These are phyloP conservation scores for Platypus cylindrus DNA, from an alignment of 2,888 invertebrate genomes.

Conservation along the genomic window DNA sequence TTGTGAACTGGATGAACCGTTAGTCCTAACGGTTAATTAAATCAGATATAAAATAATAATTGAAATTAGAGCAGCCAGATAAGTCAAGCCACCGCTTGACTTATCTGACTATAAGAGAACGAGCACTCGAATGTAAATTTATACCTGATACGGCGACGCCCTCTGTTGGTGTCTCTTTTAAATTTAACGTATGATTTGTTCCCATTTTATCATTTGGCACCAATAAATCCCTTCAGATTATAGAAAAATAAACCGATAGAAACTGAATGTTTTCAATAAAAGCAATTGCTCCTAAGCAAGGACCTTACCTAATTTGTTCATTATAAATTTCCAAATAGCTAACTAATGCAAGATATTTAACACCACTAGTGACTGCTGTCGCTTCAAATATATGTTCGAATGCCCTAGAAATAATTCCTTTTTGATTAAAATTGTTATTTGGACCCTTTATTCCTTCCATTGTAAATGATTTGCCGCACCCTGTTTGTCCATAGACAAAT, in stretches of 20 bases:
- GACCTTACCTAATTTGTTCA: slow-evolving; percentile 49
- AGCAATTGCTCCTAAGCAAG: not conserved
- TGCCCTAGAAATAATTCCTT: slow-evolving; percentile 61
- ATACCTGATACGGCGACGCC: slow-evolving; percentile 40
- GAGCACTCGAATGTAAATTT: too few relatives aligned
- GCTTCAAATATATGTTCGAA: slow-evolving; percentile 85
- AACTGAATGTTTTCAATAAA: not conserved
- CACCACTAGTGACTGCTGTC: slow-evolving; percentile 56
- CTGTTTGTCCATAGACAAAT: slow-evolving; percentile 88
- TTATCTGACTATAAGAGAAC: too few relatives aligned
- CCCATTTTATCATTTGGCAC: slow-evolving; percentile 26
- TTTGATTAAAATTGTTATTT: slow-evolving; percentile 33
- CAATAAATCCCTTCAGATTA: slow-evolving; percentile 33
- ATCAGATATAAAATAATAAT: not conserved
- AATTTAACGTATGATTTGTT: slow-evolving; percentile 26
- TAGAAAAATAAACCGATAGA: slow-evolving; percentile 12
- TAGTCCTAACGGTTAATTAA: slow-evolving; percentile 37
- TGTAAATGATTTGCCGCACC: slow-evolving; percentile 81
- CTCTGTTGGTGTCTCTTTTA: slow-evolving; percentile 42
- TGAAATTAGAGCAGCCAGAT: too few relatives aligned
- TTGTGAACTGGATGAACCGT: slow-evolving; percentile 66
- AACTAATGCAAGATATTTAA: slow-evolving; percentile 62
- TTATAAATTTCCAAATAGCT: slow-evolving; percentile 79
- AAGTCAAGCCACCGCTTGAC: too few relatives aligned
- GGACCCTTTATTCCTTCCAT: slow-evolving; percentile 58